Conservation (phyloP, 1,140 invertebrate genomes). For the Vanessa atalanta region DNA sequence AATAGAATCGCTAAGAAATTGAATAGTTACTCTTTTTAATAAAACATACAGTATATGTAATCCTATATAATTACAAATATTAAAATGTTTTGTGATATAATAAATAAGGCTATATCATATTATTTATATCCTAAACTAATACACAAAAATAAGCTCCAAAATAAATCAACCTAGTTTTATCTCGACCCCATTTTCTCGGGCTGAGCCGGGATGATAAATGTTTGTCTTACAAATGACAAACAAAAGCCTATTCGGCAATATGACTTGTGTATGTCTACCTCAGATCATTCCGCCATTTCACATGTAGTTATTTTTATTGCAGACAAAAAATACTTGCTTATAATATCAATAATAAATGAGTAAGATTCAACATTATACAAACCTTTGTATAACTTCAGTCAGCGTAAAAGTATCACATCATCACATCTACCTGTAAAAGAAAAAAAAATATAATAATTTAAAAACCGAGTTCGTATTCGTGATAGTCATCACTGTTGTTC, state of each 20-base stretch:
- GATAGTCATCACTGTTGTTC: not conserved
- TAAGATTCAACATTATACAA: not conserved
- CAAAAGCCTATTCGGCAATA: not conserved
- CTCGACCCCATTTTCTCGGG: not conserved
- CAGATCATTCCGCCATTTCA: no score
- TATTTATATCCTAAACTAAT: not conserved
- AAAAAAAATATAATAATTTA: not conserved
- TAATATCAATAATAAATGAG: no score
- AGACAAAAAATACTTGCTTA: no score
- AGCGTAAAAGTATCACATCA: constrained; percentile 6
- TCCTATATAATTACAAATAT: no score
- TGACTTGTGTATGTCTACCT: no score
- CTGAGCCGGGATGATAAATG: constrained; percentile 18
- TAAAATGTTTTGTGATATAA: no score
- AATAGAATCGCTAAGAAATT: no score
- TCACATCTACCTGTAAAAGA: constrained; percentile 20
- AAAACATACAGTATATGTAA: no score
- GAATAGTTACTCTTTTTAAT: no score
- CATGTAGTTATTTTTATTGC: no score
- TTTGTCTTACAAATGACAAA: constrained; percentile 5
- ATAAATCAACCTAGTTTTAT: constrained; percentile 14
- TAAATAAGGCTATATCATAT: no score
- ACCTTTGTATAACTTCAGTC: not conserved
- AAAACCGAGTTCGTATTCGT: no score
- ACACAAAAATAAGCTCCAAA: not conserved